A percentile compares a stretch with the other conserved stretches of the same genome.
Evolutionary conservation across 2,797 vertebrate genomes (phyloP).

Genomic region (Acanthopagrus latus): DNA sequence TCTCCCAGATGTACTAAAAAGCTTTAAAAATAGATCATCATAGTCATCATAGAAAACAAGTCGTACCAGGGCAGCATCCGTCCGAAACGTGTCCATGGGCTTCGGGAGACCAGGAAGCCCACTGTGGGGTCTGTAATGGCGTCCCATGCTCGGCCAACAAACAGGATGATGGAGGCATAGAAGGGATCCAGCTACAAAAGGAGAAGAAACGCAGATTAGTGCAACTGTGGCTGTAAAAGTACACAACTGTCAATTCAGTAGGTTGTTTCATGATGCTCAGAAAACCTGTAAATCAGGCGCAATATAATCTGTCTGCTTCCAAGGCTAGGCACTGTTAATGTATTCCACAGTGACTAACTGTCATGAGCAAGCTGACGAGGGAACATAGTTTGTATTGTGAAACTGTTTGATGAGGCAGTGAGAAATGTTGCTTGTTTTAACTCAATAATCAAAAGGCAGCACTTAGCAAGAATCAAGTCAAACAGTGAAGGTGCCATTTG

Average conservation of each 20-base stretch:
- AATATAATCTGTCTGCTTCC: neutral
- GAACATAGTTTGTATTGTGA: neutral
- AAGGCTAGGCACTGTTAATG: neutral
- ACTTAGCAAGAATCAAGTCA: neutral
- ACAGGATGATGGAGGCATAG: constrained; percentile 96
- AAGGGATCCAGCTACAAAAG: constrained; percentile 90
- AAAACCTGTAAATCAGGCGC: neutral
- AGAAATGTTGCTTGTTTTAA: constrained; percentile 20
- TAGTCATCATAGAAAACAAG: neutral
- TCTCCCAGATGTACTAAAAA: neutral
- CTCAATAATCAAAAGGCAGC: neutral
- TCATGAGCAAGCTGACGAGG: neutral
- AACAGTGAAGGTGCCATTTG: constrained; percentile 28
- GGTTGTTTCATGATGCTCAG: neutral
- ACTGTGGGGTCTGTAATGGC: constrained; percentile 95
- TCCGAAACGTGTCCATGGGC: constrained; percentile 92
- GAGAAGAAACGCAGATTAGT: constrained; percentile 7
- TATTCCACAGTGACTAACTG: neutral
- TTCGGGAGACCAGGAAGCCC: constrained; percentile 95
- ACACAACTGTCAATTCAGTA: neutral
- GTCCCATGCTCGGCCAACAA: constrained; percentile 95
- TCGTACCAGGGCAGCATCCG: constrained; percentile 95
- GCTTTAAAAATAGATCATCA: neutral
- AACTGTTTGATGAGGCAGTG: neutral
- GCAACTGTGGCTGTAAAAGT: neutral